Conservation (phyloP, 2,888 invertebrate genomes). For the Chymomyza caudatula region DNA sequence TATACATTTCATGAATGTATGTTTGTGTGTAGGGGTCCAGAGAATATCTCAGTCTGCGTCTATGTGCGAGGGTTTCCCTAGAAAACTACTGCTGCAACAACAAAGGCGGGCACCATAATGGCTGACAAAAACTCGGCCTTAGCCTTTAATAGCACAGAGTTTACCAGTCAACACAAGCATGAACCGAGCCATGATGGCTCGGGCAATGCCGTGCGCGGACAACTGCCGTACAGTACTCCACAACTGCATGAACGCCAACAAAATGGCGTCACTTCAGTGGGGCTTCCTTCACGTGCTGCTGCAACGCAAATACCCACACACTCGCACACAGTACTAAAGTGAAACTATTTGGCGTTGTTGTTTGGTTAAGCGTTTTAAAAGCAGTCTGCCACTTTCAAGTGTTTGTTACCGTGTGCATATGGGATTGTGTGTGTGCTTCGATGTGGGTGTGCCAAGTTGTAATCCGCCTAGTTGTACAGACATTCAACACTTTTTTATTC, state of each 20-base stretch:
- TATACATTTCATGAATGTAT: conserved; percentile 70
- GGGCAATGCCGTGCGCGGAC: conserved; percentile 18
- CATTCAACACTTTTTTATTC: background rate
- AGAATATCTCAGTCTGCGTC: conserved; percentile 19
- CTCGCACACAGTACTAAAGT: conserved; percentile 37
- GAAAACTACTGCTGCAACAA: conserved; percentile 55
- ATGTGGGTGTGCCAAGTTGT: background rate
- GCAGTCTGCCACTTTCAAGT: conserved; percentile 41
- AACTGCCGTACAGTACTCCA: conserved; percentile 31
- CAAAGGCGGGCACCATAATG: conserved; percentile 68
- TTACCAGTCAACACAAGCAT: conserved; percentile 70
- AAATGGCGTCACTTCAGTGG: conserved; percentile 46
- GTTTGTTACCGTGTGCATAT: too few species aligned
- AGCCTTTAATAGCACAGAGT: conserved; percentile 70
- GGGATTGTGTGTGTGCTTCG: conserved; percentile 13
- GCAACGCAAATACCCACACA: background rate
- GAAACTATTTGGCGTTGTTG: conserved; percentile 61
- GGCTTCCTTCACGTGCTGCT: conserved; percentile 4
- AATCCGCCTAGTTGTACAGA: background rate
- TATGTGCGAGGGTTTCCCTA: conserved; percentile 61
- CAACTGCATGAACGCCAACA: conserved; percentile 34
- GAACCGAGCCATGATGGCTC: conserved; percentile 4
- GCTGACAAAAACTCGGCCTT: conserved; percentile 73
- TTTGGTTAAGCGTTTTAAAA: conserved; percentile 71
- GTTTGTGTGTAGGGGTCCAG: conserved; percentile 49